Conservation (phyloP, 2,888 invertebrate species). For the Plebejus anna region DNA sequence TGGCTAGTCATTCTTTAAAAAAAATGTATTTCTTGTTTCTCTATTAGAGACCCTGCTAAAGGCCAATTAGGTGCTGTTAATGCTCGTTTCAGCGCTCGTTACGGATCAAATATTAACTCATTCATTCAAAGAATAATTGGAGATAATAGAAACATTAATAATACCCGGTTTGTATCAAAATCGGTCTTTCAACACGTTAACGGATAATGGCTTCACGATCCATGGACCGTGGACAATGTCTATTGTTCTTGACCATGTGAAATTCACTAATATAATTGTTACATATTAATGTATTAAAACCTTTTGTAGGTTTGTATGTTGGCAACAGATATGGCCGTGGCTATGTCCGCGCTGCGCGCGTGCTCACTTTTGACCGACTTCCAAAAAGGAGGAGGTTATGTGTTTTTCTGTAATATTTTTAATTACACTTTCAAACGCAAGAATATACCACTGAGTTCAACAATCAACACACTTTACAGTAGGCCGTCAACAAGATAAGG, state of each 20-base stretch:
- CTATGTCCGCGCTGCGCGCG: neutral
- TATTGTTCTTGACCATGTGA: constrained; percentile 27
- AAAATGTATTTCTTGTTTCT: neutral
- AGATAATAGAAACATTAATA: constrained; percentile 23
- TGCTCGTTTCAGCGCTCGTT: neutral
- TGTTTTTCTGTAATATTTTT: neutral
- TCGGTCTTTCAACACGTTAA: constrained; percentile 24
- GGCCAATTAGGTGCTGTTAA: no score
- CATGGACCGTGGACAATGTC: constrained; percentile 21
- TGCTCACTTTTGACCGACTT: neutral
- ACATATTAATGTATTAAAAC: constrained; percentile 7
- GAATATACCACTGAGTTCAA: no score
- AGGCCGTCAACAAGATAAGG: neutral
- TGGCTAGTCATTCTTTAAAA: neutral
- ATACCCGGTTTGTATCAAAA: constrained; percentile 15
- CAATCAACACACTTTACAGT: neutral
- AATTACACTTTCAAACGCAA: no score
- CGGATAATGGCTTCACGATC: constrained; percentile 23
- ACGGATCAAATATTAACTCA: neutral
- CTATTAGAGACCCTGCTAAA: no score
- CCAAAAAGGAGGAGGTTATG: neutral
- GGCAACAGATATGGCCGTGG: neutral
- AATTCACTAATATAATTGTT: constrained; percentile 23
- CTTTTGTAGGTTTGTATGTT: neutral
- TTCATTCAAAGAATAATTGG: neutral